Percentiles rank a stretch among this genome's conserved stretches.
Evolutionary conservation across 2,113 vertebrate species (phyloP).

Genomic region (Zosterops borbonicus): DNA sequence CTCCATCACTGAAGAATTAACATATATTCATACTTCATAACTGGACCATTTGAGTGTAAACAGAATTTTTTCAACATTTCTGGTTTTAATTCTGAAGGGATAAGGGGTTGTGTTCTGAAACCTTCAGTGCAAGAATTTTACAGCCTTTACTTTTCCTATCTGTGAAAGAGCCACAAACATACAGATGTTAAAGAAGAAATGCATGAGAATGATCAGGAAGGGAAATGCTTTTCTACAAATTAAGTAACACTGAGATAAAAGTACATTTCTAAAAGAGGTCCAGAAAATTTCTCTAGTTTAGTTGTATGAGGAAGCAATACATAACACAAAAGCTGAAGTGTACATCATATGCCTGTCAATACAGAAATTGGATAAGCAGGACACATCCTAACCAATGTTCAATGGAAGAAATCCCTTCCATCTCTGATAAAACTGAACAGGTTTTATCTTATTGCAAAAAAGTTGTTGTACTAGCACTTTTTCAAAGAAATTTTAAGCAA

Average conservation of each 20-base stretch:
- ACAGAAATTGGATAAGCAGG: not conserved
- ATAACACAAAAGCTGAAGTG: not conserved
- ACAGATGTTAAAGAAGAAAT: not conserved
- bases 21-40: not conserved
- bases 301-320: not conserved
- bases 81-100: not conserved
- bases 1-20: not conserved
- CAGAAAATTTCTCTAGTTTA: not conserved
- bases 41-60: not conserved
- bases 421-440: not conserved
- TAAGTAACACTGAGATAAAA: not conserved
- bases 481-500: not conserved
- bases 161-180: not conserved
- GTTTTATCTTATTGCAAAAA: not conserved
- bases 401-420: not conserved
- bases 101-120: not conserved
- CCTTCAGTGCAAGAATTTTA: not conserved
- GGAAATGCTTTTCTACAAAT: not conserved
- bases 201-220: not conserved
- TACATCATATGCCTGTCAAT: not conserved
- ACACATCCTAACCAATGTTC: not conserved
- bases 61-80: rapidly evolving
- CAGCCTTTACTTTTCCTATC: not conserved
- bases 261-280: not conserved
- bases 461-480: not conserved